Evolutionary conservation across 1,140 invertebrate genomes (phyloP), one percentile per base, ranked within the genome.

Genomic region (Rhagoletis pomonella): DNA sequence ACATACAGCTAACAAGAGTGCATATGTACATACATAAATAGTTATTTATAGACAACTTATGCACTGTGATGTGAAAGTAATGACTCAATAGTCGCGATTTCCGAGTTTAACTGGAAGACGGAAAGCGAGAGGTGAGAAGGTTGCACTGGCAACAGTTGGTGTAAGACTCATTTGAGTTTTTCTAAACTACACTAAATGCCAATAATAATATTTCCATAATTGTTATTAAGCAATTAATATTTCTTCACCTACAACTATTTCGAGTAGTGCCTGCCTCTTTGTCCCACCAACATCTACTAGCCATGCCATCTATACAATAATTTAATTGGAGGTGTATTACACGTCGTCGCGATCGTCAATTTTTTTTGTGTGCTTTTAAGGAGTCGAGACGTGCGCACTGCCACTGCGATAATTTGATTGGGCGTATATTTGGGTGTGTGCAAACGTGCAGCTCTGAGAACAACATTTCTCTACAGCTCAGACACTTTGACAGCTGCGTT

Each of bases 61-160:
- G 3, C 14, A 73, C 42, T 14, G 69, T 50, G 69, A 73, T 73
- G 29, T 29, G 69, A 44, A 44, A 17, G 69, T 73, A 73, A 73
- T 73, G 69, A 73, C 69, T 73, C 47, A 73, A 73, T 73, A 42
- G 44, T 47, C 42, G 69, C 69, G 10, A n/a, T 73, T 14, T 42
- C 42, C 0, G 69, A 73, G 2, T 12, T 7, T 59, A 1, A 44
- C 12, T 10, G 6, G 12, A 44, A 73, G 39, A 42, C 1, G 10
- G 17, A 73, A 17, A 50, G 14, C 14, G 42, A 19, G 14, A 73
- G 4, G 14, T 73, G 39, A 47, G n/a, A 17, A 17, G 44, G 14
- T 73, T 73, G 44, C 4, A 62, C 9, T 62, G 12, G 12, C n/a
- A 62, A 1, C 9, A 14, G n/a, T 12, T 14, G 60, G n/a, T 14